Percentiles rank a stretch among this genome's conserved stretches.
Conservation (phyloP, 2,888 invertebrate species). For the Pachliopta kotzebuea region DNA sequence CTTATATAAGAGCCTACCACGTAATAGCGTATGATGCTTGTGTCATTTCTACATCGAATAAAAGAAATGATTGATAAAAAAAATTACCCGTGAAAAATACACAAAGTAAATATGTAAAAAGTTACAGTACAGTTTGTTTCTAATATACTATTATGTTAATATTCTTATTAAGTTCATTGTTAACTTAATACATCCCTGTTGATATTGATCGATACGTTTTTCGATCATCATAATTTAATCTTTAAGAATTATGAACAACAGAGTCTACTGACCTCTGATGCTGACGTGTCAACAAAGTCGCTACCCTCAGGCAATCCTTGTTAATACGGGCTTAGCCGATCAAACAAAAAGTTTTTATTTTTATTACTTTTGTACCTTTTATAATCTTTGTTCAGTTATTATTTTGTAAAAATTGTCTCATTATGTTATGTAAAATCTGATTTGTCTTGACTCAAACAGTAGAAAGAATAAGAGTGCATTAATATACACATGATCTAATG, state of each 20-base stretch:
- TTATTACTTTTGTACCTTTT: constrained; percentile 8
- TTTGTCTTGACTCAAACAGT: too few relatives aligned
- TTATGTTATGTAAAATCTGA: too few relatives aligned
- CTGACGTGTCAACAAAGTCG: constrained; percentile 25
- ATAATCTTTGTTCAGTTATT: constrained; percentile 2
- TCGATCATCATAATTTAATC: constrained; percentile 65
- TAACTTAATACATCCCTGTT: constrained; percentile 1
- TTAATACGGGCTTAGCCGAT: constrained; percentile 26
- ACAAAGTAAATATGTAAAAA: too few relatives aligned
- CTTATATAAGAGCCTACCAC: too few relatives aligned
- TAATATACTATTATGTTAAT: too few relatives aligned
- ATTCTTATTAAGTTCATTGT: neutral
- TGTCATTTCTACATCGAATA: too few relatives aligned
- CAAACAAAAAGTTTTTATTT: constrained; percentile 20
- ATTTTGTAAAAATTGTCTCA: neutral
- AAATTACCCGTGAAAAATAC: too few relatives aligned
- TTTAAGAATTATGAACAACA: constrained; percentile 37
- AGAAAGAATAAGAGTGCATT: too few relatives aligned
- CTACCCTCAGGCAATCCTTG: constrained; percentile 23
- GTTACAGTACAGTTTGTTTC: too few relatives aligned
- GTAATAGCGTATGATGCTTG: too few relatives aligned
- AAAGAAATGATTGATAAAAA: too few relatives aligned
- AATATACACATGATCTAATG: too few relatives aligned
- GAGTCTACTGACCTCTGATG: constrained; percentile 31
- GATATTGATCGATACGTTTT: constrained; percentile 41